Conservation (phyloP, 1,140 invertebrate genomes). For the Anastrepha obliqua region DNA sequence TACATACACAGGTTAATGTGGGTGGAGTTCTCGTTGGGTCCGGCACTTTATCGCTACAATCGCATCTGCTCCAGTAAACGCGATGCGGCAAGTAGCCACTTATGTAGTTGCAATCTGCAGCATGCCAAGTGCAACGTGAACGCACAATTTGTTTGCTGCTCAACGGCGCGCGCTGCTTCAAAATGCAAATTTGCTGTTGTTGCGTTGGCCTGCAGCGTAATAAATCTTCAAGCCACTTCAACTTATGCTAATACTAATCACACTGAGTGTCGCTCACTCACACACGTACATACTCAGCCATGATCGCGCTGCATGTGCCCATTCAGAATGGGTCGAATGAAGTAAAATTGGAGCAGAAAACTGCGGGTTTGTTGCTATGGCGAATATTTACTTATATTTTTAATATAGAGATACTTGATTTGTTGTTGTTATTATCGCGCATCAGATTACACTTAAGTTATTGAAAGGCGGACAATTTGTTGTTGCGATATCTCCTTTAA, state of each 20-base stretch:
- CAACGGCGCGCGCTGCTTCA: conserved; percentile 10
- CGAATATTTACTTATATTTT: neutral
- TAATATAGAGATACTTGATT: neutral
- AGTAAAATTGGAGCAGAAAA: conserved; percentile 45
- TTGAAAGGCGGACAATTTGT: neutral
- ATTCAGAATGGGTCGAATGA: conserved; percentile 20
- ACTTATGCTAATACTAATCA: neutral
- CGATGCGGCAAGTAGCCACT: neutral
- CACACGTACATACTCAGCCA: neutral
- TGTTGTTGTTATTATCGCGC: neutral
- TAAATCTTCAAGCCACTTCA: conserved; percentile 35
- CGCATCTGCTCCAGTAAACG: conserved; percentile 31
- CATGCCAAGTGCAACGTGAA: conserved; percentile 40
- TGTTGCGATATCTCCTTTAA: neutral
- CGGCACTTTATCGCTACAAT: neutral
- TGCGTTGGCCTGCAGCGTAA: neutral
- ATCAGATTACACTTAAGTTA: neutral
- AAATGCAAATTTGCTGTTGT: conserved; percentile 27
- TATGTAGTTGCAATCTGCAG: neutral
- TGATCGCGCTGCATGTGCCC: neutral
- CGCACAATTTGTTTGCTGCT: conserved; percentile 51
- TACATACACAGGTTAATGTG: neutral
- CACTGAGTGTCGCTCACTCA: neutral
- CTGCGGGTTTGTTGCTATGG: neutral
- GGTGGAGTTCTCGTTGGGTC: conserved; percentile 32